Percentiles rank a stretch among this genome's conserved stretches.
Evolutionary conservation across 2,113 vertebrate species (phyloP).

Genomic region (Maccullochella peelii): DNA sequence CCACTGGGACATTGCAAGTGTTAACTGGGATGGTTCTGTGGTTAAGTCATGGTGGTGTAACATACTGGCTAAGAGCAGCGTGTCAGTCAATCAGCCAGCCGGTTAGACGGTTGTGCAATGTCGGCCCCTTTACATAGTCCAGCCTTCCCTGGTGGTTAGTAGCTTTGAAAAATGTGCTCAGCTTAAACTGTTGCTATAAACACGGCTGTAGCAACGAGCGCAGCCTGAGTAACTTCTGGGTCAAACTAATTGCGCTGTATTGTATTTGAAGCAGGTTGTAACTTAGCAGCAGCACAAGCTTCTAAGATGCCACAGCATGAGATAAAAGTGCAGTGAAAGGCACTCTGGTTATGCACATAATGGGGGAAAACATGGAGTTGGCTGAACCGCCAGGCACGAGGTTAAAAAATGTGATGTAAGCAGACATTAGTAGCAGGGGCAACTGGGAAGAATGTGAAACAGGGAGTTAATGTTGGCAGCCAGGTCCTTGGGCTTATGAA

Average conservation of each 20-base stretch:
- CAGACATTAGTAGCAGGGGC: slow-evolving; percentile 44
- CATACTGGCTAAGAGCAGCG: slow-evolving; percentile 54
- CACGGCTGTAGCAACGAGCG: slow-evolving; percentile 46
- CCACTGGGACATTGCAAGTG: slow-evolving; percentile 51
- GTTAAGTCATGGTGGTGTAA: slow-evolving; percentile 76
- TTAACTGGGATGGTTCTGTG: slow-evolving; percentile 67
- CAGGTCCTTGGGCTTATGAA: slow-evolving; percentile 24
- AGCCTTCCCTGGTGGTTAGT: slow-evolving; percentile 47
- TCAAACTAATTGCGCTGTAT: slow-evolving; percentile 40
- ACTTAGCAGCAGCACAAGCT: slow-evolving; percentile 28
- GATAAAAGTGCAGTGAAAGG: slow-evolving; percentile 26
- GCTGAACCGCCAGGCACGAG: slow-evolving; percentile 31
- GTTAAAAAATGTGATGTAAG: slow-evolving; percentile 43
- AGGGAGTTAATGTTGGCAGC: slow-evolving; percentile 44
- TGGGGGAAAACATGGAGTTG: neutral
- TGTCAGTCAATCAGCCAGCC: slow-evolving; percentile 63
- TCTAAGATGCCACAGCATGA: slow-evolving; percentile 29
- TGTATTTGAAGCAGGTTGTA: slow-evolving; percentile 44
- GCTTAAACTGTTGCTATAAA: slow-evolving; percentile 63
- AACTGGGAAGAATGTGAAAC: slow-evolving; percentile 45
- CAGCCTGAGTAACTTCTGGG: slow-evolving; percentile 18
- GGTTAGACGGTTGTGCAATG: slow-evolving; percentile 21
- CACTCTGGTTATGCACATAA: slow-evolving; percentile 26
- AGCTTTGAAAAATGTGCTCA: slow-evolving; percentile 38
- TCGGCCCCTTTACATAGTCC: slow-evolving; percentile 49